These are phyloP conservation scores for Prunella fulvescens DNA, from an alignment of 2,113 vertebrate genomes.

Conservation along the genomic window DNA sequence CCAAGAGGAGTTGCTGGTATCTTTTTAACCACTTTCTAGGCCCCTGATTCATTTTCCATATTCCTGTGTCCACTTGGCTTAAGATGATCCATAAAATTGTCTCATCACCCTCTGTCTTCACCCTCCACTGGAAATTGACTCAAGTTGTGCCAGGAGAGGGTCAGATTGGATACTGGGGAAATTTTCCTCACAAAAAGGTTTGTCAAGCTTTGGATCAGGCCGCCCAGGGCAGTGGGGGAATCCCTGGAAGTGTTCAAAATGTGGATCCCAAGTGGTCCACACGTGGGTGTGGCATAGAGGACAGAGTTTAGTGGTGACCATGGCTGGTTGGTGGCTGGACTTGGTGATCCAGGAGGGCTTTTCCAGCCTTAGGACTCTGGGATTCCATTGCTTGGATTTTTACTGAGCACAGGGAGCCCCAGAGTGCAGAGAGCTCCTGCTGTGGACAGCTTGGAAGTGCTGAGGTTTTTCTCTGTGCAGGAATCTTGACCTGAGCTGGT, in stretches of 20 bases:
- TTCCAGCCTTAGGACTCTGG: neutral
- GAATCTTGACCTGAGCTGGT: neutral
- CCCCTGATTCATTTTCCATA: neutral
- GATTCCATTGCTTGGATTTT: neutral
- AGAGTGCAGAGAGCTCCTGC: neutral
- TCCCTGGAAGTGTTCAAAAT: neutral
- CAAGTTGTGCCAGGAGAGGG: neutral
- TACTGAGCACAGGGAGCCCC: neutral
- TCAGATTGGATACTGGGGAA: neutral
- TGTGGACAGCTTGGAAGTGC: neutral
- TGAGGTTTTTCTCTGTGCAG: neutral
- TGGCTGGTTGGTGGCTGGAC: neutral
- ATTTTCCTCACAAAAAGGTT: neutral
- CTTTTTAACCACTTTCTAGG: neutral
- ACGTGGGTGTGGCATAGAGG: neutral
- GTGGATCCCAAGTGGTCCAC: too few species aligned
- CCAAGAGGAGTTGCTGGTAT: neutral
- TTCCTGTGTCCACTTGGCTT: neutral
- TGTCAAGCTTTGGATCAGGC: too few species aligned
- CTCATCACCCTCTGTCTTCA: neutral
- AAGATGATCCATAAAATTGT: neutral
- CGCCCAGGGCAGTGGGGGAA: neutral
- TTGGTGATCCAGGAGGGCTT: neutral
- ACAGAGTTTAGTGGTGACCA: too few species aligned
- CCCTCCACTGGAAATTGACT: fast-evolving